phyloP scores from a whole-genome alignment of 2,888 invertebrate genomes.

The Caenorhabditis sp. region DNA sequence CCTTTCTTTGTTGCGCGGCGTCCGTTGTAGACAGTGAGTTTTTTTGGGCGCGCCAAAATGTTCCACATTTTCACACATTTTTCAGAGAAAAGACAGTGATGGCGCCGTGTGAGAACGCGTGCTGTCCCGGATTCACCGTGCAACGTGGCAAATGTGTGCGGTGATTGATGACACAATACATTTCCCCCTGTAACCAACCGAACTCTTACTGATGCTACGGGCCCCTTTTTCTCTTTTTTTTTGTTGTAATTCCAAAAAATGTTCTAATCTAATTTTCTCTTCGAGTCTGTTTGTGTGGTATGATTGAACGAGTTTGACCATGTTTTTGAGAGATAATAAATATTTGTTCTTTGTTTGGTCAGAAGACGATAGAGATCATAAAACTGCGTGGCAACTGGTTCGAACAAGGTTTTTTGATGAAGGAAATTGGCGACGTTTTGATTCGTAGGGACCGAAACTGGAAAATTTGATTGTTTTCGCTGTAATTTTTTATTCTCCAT shows the following conservation, averaged over 20 bases:
- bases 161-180: constrained; percentile 20
- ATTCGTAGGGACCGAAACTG: neutral
- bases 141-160: constrained; percentile 71
- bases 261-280: neutral
- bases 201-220: constrained; percentile 54
- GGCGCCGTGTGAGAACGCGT: constrained; percentile 75
- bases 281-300: constrained; percentile 38
- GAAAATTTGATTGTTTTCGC: neutral
- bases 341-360: constrained; percentile 42
- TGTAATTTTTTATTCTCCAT: neutral
- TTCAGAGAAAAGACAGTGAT: constrained; percentile 75
- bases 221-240: constrained; percentile 22
- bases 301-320: constrained; percentile 42
- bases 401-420: neutral
- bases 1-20: constrained; percentile 72
- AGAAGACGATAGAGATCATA: constrained; percentile 12
- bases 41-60: too few relatives aligned
- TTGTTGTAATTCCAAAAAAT: neutral
- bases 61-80: constrained; percentile 4
- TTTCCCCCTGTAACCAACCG: constrained; percentile 20
- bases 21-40: constrained; percentile 72
- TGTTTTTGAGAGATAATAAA: constrained; percentile 47
- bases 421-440: neutral
- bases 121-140: constrained; percentile 76
- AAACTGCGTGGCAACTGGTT: constrained; percentile 16